Evolutionary conservation across 2,797 vertebrate species (phyloP).

Genomic region (Rhinophrynus dorsalis): DNA sequence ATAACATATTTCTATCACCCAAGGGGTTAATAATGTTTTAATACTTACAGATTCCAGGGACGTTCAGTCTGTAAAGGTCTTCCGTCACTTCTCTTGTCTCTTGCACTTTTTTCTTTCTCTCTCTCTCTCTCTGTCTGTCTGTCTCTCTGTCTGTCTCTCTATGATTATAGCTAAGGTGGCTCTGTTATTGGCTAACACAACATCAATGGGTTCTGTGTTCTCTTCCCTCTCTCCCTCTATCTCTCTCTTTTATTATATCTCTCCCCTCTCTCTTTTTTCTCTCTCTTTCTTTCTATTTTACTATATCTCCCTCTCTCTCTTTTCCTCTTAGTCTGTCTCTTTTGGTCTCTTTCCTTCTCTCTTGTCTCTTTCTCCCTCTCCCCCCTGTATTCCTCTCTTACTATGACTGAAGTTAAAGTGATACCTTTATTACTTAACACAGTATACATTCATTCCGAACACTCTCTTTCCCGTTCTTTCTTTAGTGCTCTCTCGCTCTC

Average conservation of each 20-base stretch:
- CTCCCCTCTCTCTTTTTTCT: neutral
- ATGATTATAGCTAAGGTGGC: no score
- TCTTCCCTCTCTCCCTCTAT: neutral
- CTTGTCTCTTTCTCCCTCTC: neutral
- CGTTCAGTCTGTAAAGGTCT: neutral
- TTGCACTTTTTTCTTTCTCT: no score
- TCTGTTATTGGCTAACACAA: no score
- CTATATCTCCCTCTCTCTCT: neutral
- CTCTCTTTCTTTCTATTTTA: no score
- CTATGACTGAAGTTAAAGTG: no score
- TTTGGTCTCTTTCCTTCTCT: neutral
- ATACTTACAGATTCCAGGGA: constrained; percentile 20
- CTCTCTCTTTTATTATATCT: neutral
- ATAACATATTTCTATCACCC: no score
- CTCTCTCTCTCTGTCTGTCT: no score
- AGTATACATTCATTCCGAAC: no score
- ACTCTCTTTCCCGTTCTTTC: neutral
- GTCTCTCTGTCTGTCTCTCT: no score
- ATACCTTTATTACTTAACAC: no score
- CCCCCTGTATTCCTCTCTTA: no score
- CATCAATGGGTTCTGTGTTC: neutral
- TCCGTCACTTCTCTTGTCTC: neutral
- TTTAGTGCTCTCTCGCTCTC: neutral
- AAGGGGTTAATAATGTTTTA: no score
- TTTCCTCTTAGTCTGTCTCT: neutral